phyloP scores from a whole-genome alignment of 2,113 vertebrate genomes.

The Ovis canadensis region DNA sequence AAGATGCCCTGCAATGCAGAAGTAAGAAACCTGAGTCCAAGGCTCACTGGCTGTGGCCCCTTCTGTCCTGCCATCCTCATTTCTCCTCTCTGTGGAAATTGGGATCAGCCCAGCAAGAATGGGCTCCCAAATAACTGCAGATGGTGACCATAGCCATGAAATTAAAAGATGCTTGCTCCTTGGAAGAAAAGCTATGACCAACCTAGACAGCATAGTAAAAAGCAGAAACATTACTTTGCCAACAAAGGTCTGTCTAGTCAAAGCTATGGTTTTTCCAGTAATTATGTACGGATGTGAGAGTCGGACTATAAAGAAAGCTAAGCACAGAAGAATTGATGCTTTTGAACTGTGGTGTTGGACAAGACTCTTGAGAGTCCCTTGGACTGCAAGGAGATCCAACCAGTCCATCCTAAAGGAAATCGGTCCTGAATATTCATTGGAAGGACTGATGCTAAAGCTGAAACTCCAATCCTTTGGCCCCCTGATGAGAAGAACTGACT shows the following conservation, averaged over 20 bases:
- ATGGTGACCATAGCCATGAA: background rate
- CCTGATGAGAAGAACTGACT: background rate
- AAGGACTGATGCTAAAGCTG: background rate
- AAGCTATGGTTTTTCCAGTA: background rate
- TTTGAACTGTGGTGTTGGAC: background rate
- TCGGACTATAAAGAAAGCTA: background rate
- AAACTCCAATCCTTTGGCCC: background rate
- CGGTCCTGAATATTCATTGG: background rate
- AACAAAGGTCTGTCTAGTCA: background rate
- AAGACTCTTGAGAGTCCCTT: background rate
- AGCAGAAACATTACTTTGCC: background rate
- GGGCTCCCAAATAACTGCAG: background rate
- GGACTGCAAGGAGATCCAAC: background rate
- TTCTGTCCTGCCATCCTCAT: background rate
- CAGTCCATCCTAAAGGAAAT: background rate
- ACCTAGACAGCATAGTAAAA: background rate
- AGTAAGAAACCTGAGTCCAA: background rate
- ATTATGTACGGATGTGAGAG: background rate
- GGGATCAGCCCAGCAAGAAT: background rate
- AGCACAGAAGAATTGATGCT: background rate
- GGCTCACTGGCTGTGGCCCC: background rate
- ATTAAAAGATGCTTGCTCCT: background rate
- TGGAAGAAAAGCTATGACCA: background rate
- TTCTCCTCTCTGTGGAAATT: background rate
- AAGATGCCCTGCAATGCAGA: rapidly evolving